Evolutionary conservation across 2,797 vertebrate genomes (phyloP), one percentile per base, ranked within the genome.

Genomic region (Oreortyx pictus): DNA sequence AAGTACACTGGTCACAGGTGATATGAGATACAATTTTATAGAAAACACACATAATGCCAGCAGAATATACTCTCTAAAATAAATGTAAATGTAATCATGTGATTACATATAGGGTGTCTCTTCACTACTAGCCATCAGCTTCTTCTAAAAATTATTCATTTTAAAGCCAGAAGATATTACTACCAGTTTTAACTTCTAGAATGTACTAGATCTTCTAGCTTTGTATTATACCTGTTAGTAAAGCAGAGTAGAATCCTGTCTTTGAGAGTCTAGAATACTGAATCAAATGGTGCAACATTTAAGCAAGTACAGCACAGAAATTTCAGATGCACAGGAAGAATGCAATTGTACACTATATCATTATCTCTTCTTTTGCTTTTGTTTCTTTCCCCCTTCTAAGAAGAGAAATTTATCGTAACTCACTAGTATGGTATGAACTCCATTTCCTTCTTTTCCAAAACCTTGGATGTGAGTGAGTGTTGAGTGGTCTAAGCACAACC

Each of bases 401-500:
- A 8, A 8, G 23, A 8, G 1, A 62, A 6, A 16, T 54, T 86
- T 83, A 77, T 60, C 65, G 50, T 43, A 71, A 3, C 17, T 29
- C 14, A 3, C 0, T 74, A 8, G 3, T 11, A 6, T 14, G 5
- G 9, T 44, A 25, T 49, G 17, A 86, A 7, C 14, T 74, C 9
- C 7, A 60, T n/a, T 44, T 43, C 24, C 18, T n/a, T 57, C 27
- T 65, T 33, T 71, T 43, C 39, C 2, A 8, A 71, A 80, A 56
- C 10, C 9, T 23, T 61, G 33, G 6, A 9, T 33, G 33, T 13
- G 35, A 35, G 11, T 52, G 9, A 29, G 27, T 52, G 27, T 57
- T 37, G 33, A 0, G 0, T n/a, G 20, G 6, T 56, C 27, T 64
- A 11, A 33, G n/a, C 9, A 44, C 17, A 70, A 41, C 31, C 8